Percentiles rank a stretch among this genome's conserved stretches.
phyloP scores from a whole-genome alignment of 2,888 invertebrate species.

The Dioctria linearis region DNA sequence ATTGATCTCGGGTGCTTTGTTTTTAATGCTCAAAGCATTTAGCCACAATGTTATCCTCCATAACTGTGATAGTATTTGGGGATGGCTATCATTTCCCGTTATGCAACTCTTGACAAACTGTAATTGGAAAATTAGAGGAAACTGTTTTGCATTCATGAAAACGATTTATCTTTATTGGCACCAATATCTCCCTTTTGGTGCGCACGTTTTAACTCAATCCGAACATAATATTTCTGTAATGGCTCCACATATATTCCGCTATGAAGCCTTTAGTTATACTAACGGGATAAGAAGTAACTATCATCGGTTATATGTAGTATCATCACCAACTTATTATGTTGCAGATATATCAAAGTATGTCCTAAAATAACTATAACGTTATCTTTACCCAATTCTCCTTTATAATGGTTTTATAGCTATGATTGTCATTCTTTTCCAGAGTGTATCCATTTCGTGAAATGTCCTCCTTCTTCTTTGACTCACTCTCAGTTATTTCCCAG shows the following conservation, averaged over 20 bases:
- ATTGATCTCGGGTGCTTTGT: no score
- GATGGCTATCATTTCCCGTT: no score
- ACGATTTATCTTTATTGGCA: conserved; percentile 16
- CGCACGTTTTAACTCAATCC: conserved; percentile 28
- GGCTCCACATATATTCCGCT: not conserved
- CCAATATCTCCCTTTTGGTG: conserved; percentile 27
- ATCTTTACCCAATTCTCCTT: conserved; percentile 51
- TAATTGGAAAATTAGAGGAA: conserved; percentile 46
- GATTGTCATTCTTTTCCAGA: conserved; percentile 20
- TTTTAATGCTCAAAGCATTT: no score
- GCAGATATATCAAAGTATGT: conserved; percentile 17
- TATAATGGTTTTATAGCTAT: conserved; percentile 50
- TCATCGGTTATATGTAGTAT: conserved; percentile 33
- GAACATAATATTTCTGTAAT: conserved; percentile 18
- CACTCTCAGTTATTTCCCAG: not conserved
- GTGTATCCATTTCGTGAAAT: not conserved
- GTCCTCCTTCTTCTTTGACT: no score
- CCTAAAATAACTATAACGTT: conserved; percentile 43
- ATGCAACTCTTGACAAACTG: conserved; percentile 37
- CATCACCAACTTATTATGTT: conserved; percentile 9
- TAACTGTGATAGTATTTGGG: no score
- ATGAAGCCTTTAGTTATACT: not conserved
- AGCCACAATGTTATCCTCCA: no score
- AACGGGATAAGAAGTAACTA: conserved; percentile 1
- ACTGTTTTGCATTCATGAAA: conserved; percentile 40